Percentiles rank a stretch among this genome's conserved stretches.
These are phyloP conservation scores for Cyprinella venusta DNA, from an alignment of 2,797 vertebrate species.

Conservation along the genomic window DNA sequence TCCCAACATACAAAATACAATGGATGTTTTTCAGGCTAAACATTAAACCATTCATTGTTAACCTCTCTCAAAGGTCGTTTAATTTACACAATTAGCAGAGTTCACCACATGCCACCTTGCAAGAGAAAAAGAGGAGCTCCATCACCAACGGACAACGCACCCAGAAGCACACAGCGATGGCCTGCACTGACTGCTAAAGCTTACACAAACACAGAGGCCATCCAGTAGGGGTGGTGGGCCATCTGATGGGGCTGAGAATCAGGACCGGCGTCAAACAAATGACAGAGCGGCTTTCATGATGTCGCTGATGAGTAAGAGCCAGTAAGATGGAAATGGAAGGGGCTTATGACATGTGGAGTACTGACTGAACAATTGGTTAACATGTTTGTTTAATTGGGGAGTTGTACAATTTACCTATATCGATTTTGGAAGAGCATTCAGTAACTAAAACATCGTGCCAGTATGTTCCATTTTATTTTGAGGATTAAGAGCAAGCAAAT, in stretches of 20 bases:
- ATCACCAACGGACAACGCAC: constrained; percentile 50
- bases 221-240: constrained; percentile 19
- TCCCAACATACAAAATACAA: background rate
- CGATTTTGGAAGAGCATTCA: background rate
- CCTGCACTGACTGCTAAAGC: constrained; percentile 46
- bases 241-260: constrained; percentile 16
- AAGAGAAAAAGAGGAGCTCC: constrained; percentile 52
- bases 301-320: background rate
- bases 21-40: background rate
- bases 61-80: background rate
- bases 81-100: constrained; percentile 12
- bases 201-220: constrained; percentile 20
- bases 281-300: background rate
- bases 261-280: background rate
- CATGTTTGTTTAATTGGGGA: background rate
- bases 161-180: constrained; percentile 29
- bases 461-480: background rate
- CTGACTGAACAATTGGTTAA: background rate
- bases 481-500: background rate
- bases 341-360: background rate
- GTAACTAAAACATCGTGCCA: background rate
- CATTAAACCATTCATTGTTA: background rate
- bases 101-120: constrained; percentile 33
- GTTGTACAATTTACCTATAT: background rate
- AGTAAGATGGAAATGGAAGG: background rate